Base-by-base conservation (phyloP, 2,113 vertebrate genomes). In the Channa maculata region DNA sequence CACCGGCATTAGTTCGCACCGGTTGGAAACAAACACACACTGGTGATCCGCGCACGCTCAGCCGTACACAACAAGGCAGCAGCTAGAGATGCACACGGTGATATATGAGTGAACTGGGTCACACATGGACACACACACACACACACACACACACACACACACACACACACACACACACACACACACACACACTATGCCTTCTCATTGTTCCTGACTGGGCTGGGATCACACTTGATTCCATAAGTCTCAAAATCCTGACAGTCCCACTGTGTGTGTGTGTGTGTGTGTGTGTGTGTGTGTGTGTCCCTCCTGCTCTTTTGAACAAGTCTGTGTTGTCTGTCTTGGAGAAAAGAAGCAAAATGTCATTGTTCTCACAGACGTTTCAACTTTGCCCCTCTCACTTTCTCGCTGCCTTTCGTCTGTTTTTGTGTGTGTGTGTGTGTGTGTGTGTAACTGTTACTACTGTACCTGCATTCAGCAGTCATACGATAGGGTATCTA, bases 301-400 rank as follows among this genome's bases (percentile, higher is more conserved):
- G 78, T 77, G 67, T 62, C 14, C 67, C 70, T 87, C 80, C 80
- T 77, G 79, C 77, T 86, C 77, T 68, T 78, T 82, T 88, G 86
- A 89, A 83, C 75, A 83, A 84, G 86, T 76, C 84, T 76, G 83
- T 80, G 84, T 81, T 89, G 92, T 92, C 89, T 90, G 82, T 83
- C 87, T 74, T 73, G 38, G 64, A 90, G 82, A 90, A 88, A 88
- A 88, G 83, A 87, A 85, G 82, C 82, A 86, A 88, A 84, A 91
- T 87, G 84, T 80, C 82, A 88, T 90, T 92, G 86, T 91, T 88
- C 86, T 86, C 84, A 53, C 87, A 91, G 89, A 91, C 88, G 80
- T 88, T 91, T 90, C 87, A 88, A 90, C 92, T 91, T 89, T 90
- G 84, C 78, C 86, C 87, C 83, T 85, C 86, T 91, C 90, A 86